Evolutionary conservation across 2,797 vertebrate genomes (phyloP).

Genomic region (Chelmon rostratus): DNA sequence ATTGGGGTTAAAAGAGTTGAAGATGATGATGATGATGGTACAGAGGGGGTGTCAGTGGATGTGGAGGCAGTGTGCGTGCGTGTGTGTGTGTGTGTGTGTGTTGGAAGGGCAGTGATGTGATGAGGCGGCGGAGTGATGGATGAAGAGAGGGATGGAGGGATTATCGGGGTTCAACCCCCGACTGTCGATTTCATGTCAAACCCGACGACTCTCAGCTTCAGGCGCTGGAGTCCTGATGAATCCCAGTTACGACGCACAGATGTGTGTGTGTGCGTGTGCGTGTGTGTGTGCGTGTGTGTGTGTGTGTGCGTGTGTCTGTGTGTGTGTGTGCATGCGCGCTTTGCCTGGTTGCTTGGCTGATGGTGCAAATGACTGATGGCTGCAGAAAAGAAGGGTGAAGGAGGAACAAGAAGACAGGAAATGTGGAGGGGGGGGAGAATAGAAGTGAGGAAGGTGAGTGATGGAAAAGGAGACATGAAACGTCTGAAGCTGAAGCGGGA

Average conservation of each 20-base stretch:
- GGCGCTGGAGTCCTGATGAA: constrained; percentile 16
- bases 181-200: constrained; percentile 61
- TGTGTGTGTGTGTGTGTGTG: constrained; percentile 10
- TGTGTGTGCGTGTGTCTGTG: constrained; percentile 3
- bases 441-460: constrained; percentile 11
- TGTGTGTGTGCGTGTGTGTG: not conserved
- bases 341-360: constrained; percentile 23
- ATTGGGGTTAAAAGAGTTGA: not conserved
- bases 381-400: constrained; percentile 15
- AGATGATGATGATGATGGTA: not conserved
- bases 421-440: too few relatives aligned
- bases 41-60: constrained; percentile 7
- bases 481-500: not conserved
- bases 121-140: constrained; percentile 54
- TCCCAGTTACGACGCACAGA: constrained; percentile 26
- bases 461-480: not conserved
- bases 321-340: not conserved
- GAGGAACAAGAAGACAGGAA: not conserved
- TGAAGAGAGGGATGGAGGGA: constrained; percentile 50
- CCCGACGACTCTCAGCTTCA: constrained; percentile 37
- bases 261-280: constrained; percentile 1
- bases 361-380: constrained; percentile 47
- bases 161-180: constrained; percentile 60
- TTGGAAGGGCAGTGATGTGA: constrained; percentile 9
- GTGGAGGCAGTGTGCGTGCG: not conserved